These are phyloP conservation scores for Prosapia bicincta DNA, from an alignment of 2,888 invertebrate species.

Conservation along the genomic window DNA sequence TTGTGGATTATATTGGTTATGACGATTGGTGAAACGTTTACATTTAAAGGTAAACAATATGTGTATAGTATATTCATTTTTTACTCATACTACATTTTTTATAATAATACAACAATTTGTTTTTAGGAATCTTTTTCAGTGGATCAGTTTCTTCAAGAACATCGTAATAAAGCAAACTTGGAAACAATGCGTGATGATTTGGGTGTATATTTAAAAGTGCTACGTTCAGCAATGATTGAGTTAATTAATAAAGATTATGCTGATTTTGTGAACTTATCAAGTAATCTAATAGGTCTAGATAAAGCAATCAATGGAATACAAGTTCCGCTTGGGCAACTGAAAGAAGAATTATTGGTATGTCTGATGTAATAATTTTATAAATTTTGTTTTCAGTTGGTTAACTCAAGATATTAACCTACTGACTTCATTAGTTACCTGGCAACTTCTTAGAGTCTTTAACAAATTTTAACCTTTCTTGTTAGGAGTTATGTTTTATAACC, in stretches of 20 bases:
- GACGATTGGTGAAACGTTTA: too few species aligned
- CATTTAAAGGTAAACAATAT: too few species aligned
- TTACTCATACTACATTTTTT: too few species aligned
- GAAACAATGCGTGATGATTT: conserved; percentile 88
- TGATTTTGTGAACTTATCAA: conserved; percentile 95
- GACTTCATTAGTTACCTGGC: too few species aligned
- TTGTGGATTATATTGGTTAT: too few species aligned
- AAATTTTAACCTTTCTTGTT: too few species aligned
- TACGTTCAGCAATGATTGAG: conserved; percentile 93
- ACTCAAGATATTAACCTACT: too few species aligned
- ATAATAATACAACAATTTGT: too few species aligned
- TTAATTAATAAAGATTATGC: conserved; percentile 97
- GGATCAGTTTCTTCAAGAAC: conserved; percentile 84
- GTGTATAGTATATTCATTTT: too few species aligned
- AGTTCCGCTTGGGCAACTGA: conserved; percentile 73
- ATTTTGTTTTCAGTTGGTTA: too few species aligned
- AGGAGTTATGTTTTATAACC: too few species aligned
- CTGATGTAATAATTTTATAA: neutral
- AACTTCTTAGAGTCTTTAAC: too few species aligned
- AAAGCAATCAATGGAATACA: conserved; percentile 79
- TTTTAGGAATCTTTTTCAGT: conserved; percentile 85
- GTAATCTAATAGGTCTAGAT: conserved; percentile 89
- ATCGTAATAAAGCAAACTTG: conserved; percentile 65
- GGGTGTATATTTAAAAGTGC: conserved; percentile 83
- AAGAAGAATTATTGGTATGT: conserved; percentile 76